Evolutionary conservation across 37 sponge, comb jelly and placozoan species (phyloP).

Genomic region (Crambe crambe): DNA sequence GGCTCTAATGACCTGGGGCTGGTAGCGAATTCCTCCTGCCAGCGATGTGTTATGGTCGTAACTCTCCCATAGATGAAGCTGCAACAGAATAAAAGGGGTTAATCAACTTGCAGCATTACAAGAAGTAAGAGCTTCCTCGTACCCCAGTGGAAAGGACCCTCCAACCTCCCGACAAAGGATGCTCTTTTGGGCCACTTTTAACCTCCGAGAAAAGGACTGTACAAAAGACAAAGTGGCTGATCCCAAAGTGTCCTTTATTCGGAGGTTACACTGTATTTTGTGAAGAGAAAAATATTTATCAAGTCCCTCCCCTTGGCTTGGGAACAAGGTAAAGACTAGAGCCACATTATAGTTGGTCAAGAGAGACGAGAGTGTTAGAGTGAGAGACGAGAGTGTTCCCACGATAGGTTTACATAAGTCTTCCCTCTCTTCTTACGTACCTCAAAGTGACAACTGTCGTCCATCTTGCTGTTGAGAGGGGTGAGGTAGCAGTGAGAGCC

Average conservation of each 20-base stretch:
- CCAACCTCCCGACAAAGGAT: no score
- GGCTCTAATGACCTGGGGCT: constrained; percentile 51
- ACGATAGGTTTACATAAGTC: background rate
- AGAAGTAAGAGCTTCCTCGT: no score
- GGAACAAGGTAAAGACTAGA: no score
- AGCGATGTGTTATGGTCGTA: constrained; percentile 31
- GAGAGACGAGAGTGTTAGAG: background rate
- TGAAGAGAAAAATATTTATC: no score
- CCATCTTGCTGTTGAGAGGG: constrained; percentile 75
- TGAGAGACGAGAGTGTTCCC: background rate
- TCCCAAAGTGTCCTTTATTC: background rate
- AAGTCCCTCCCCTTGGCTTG: no score
- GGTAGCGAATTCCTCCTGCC: constrained; percentile 73
- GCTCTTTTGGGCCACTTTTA: no score
- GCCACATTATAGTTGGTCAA: background rate
- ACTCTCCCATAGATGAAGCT: constrained; percentile 82
- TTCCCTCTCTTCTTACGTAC: constrained; percentile 21
- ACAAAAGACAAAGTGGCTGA: no score
- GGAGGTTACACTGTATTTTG: no score
- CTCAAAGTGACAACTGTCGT: constrained; percentile 76
- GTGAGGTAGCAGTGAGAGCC: constrained; percentile 80
- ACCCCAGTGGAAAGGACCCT: no score
- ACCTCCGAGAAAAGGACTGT: no score
- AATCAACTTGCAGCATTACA: background rate
- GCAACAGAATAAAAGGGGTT: background rate